Base-by-base conservation (phyloP, 1,140 invertebrate genomes). In the Hermetia illucens region DNA sequence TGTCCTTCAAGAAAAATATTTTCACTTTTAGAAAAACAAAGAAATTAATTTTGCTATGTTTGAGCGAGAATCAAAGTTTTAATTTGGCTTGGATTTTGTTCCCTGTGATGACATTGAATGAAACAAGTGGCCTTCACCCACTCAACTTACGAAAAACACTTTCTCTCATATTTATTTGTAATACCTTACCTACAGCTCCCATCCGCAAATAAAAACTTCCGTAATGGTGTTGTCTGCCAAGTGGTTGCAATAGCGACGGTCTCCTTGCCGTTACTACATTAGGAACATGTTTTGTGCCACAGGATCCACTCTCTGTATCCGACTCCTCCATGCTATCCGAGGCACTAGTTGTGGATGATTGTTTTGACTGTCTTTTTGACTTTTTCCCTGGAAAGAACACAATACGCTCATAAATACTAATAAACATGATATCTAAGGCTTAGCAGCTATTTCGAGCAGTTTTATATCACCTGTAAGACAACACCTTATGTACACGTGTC, bases 201-300 rank as follows among this genome's bases (percentile, higher is more conserved):
- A 93, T 88, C 47, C 88, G 69, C 8, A 94, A 65, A 59, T 94
- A 94, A 64, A 94, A 93, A 52, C 85, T 90, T 6, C 88, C 89
- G 47, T 89, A 90, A 58, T 86, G 78, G 45, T 84, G 79, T 16
- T 77, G 71, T 44, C 68, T 68, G 52, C 44, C 62, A 44, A 42
- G 48, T 31, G 48, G 68, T 45, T 39, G 57, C 49, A 47, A 51
- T 51, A 55, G 48, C 47, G 54, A 63, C 44, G 63, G 71, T 50
- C 49, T 61, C 50, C 50, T 58, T 49, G 53, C 68, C 5, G 45
- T 49, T 8, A 61, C 50, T 4, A 48, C 18, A 22, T 50, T 43
- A 8, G 50, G 55, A 2, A 56, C 50, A 52, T 58, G 72, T 56
- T 58, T 73, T 36, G 66, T 51, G 40, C 67, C 65, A 24, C 54